These are phyloP conservation scores for Lithophane ornitopus DNA, from an alignment of 2,888 invertebrate genomes.

Conservation along the genomic window DNA sequence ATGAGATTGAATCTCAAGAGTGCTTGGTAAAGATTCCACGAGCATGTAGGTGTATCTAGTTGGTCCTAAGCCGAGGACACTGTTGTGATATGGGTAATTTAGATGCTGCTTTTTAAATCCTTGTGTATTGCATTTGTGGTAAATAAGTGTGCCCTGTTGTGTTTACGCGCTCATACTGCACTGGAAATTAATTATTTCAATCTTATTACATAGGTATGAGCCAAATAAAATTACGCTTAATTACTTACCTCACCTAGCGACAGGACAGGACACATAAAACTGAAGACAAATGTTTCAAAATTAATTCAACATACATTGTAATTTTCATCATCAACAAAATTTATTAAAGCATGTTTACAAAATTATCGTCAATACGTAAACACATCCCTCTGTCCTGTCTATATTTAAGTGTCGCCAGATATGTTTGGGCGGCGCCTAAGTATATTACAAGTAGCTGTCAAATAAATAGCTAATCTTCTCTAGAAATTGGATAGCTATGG, in stretches of 20 bases:
- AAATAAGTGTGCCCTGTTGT: no score
- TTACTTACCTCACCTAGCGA: background rate
- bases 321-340: conserved; percentile 26
- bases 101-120: no score
- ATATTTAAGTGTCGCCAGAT: conserved; percentile 45
- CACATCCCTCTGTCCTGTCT: conserved; percentile 23
- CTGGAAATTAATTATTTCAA: background rate
- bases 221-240: background rate
- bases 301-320: conserved; percentile 24
- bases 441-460: conserved; percentile 51
- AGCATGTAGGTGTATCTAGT: no score
- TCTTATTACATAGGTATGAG: background rate
- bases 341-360: conserved; percentile 1
- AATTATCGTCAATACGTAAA: conserved; percentile 39
- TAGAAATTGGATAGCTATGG: conserved; percentile 64
- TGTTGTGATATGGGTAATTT: no score
- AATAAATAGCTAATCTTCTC: conserved; percentile 57
- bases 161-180: background rate
- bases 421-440: conserved; percentile 51
- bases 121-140: no score
- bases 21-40: no score
- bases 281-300: conserved; percentile 11
- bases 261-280: conserved; percentile 7
- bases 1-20: background rate
- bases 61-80: no score